Evolutionary conservation across 2,113 vertebrate species (phyloP), one percentile per base, ranked within the genome.

Genomic region (Corydoras sp.): DNA sequence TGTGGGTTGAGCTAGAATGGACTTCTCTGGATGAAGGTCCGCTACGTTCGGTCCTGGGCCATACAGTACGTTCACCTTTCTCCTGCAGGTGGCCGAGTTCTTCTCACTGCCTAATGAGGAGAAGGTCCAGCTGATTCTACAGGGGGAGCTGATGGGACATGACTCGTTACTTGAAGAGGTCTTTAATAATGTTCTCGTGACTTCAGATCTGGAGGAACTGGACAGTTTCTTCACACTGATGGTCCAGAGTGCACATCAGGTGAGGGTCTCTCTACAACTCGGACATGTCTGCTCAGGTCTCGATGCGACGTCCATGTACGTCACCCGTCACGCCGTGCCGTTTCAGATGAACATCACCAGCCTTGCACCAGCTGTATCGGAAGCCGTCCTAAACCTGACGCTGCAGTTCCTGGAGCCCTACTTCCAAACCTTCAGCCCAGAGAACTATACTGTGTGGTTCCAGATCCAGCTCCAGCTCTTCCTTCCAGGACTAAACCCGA

Each of bases 381-480:
- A 56, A 2, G 10, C 32, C 58, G 60, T 76, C 7, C 68, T 76
- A 30, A 76, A 82, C 75, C 15, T 81, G 79, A 83, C 81, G 49
- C 68, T 82, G 74, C 72, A 59, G 31, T 72, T 63, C 62, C 79
- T 85, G 61, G 78, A 61, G 58, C 74, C 71, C 3, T 10, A 56
- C 70, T 75, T 83, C 30, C 60, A 55, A 12, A 4, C 9, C 35
- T 85, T 81, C 72, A 48, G 64, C 54, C 18, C 76, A 3, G 18
- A 65, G 32, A 76, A 81, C 62, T 83, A 67, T 55, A 0, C 49
- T 35, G 56, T 67, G 76, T 85, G 79, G 83, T 82, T 83, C 69
- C 78, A 80, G 71, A 11, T 29, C 49, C 55, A 80, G 50, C 81
- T 85, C 29, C 29, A 14, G 60, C 54, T 81, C 54, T 63, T 83